Evolutionary conservation across 1,140 invertebrate genomes (phyloP), one percentile per base, ranked within the genome.

Genomic region (Brachionus rubens): DNA sequence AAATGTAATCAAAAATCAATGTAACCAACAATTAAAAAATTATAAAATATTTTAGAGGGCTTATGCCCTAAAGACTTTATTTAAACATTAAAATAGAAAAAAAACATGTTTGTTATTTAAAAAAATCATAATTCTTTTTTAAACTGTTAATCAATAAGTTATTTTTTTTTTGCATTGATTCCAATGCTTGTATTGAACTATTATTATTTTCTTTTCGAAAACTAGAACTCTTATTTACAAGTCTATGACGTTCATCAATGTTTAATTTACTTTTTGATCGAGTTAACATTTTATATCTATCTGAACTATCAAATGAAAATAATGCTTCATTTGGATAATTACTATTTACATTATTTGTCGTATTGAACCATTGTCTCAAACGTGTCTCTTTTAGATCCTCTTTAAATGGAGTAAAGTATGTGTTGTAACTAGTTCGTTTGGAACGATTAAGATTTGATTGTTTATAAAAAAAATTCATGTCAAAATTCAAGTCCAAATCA

Each of bases 91-190:
- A n/a, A n/a, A n/a, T n/a, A n/a, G n/a, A n/a, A n/a, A n/a, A n/a
- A n/a, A n/a, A n/a, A n/a, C n/a, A n/a, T n/a, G n/a, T n/a, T n/a
- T n/a, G n/a, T n/a, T n/a, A n/a, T n/a, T n/a, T n/a, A n/a, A n/a
- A n/a, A n/a, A n/a, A n/a, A n/a, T n/a, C n/a, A 62, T 36, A 41
- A 40, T 62, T 62, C 10, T 62, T 62, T 19, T 62, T 62, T 16
- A 62, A 62, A 36, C 19, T 62, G 14, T 21, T 33, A 5, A 62
- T 16, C 33, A 62, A 21, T 40, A 36, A 10, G 36, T 14, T 62
- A 16, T 62, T 62, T 62, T 16, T 33, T 21, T 62, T 14, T 33
- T 33, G 28, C 19, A 36, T 21, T 36, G 36, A 19, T 10, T 62
- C 56, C 56, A 62, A 41, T 16, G 30, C 56, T 62, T 62, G 21